phyloP scores from a whole-genome alignment of 1,140 invertebrate species.

The Nephotettix cincticeps region DNA sequence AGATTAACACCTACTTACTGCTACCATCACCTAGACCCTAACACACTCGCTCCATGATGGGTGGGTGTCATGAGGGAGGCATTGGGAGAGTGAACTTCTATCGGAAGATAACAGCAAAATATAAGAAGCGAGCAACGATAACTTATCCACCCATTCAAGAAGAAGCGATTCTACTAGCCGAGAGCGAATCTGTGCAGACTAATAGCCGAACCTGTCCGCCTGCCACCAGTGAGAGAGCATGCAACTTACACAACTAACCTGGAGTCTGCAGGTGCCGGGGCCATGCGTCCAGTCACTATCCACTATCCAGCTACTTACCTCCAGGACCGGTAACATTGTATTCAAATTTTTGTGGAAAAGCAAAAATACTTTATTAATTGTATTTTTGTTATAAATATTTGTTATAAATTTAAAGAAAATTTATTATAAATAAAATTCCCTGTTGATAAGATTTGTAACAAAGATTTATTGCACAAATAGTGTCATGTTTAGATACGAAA shows the following conservation, averaged over 20 bases:
- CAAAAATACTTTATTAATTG: no score
- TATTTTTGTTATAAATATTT: no score
- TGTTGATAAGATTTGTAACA: no score
- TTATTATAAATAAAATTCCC: no score
- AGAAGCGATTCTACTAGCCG: slow-evolving; percentile 22
- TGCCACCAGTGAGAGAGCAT: slow-evolving; percentile 1
- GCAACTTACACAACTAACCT: slow-evolving; percentile 9
- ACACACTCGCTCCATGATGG: slow-evolving; percentile 32
- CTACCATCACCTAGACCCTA: slow-evolving; percentile 11
- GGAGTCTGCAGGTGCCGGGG: not conserved
- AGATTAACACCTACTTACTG: slow-evolving; percentile 22
- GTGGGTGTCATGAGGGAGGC: slow-evolving; percentile 23
- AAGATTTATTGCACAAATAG: no score
- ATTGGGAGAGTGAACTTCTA: slow-evolving; percentile 16
- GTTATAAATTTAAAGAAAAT: no score
- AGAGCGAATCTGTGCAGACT: slow-evolving; percentile 11
- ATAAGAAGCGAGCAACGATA: slow-evolving; percentile 30
- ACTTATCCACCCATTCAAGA: slow-evolving; percentile 26
- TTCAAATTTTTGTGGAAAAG: no score
- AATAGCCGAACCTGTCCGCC: not conserved
- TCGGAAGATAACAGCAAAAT: slow-evolving; percentile 31
- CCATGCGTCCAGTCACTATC: no score
- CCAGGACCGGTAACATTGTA: no score
- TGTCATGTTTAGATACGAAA: no score
- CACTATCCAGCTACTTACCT: no score